A percentile compares a stretch with the other conserved stretches of the same genome.
Evolutionary conservation across 2,113 vertebrate species (phyloP).

Genomic region (Erythrocebus patas): DNA sequence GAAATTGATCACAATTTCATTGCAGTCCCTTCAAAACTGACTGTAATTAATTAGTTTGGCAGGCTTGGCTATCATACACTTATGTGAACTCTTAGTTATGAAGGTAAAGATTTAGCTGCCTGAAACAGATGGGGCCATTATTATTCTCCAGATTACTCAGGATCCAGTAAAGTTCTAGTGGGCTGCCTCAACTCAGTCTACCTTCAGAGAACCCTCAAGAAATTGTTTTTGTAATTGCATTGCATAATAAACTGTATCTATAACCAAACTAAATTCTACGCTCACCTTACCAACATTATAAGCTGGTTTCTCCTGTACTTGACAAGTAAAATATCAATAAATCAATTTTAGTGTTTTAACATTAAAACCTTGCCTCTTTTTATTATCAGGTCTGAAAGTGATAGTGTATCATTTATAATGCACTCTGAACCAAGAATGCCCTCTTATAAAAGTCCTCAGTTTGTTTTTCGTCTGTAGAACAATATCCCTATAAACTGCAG

Average conservation of each 20-base stretch:
- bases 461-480: conserved; percentile 63
- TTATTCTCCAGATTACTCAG: background rate
- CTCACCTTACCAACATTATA: conserved; percentile 52
- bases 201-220: background rate
- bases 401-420: conserved; percentile 77
- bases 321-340: conserved; percentile 61
- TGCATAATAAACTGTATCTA: background rate
- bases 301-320: conserved; percentile 44
- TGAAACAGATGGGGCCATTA: background rate
- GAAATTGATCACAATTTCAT: background rate
- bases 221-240: background rate
- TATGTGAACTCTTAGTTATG: background rate
- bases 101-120: background rate
- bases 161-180: background rate
- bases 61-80: background rate
- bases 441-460: conserved; percentile 72
- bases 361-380: conserved; percentile 71
- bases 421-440: conserved; percentile 66
- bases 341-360: conserved; percentile 64
- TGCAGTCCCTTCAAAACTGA: background rate
- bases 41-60: background rate
- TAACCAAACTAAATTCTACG: background rate
- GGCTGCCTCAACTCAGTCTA: background rate
- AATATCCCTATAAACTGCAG: conserved; percentile 67
- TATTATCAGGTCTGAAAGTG: conserved; percentile 66